Evolutionary conservation across 1,140 invertebrate species (phyloP), one percentile per base, ranked within the genome.

Genomic region (Cyphomyrmex costatus): DNA sequence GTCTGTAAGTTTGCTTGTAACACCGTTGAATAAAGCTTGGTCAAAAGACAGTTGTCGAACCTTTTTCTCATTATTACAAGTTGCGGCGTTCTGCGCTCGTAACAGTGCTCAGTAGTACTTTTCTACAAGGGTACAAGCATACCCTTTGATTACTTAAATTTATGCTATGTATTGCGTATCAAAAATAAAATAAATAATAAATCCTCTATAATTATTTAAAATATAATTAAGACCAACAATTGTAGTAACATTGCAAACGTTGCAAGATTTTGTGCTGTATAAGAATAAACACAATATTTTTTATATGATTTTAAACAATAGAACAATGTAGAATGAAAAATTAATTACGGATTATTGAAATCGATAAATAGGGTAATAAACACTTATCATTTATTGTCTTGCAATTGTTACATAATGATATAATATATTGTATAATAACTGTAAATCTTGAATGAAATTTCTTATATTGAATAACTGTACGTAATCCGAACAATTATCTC

Each of bases 381-480:
- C 56, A 77, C 30, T 89, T 76, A 51, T 78, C 58, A 30, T 91
- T 92, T 93, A 92, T 93, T 92, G 92, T 92, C 91, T 83, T 87
- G 33, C 33, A 71, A 86, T 90, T 88, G 83, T 89, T 86, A 63
- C 70, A 90, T 56, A 30, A 78, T 90, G 80, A 70, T 90, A 84
- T 89, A 84, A 70, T 90, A 92, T 85, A 86, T 89, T 89, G 58
- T 66, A 86, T 63, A 85, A 73, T 76, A 86, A 77, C 19, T 42
- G 33, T 85, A 70, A 89, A 83, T 60, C 80, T 65, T 21, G 27
- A 61, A 21, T 46, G 51, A 56, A 27, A 78, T 85, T 12, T 49
- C 8, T 68, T 53, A 58, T 78, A 61, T 42, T 85, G 33, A 65
- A 21, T 84, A 78, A 87, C 33, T 68, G 49, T 53, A 30, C 30